Percentiles rank a stretch among this genome's conserved stretches.
These are phyloP conservation scores for Ormyrus pomaceus DNA, from an alignment of 2,888 invertebrate genomes.

Conservation along the genomic window DNA sequence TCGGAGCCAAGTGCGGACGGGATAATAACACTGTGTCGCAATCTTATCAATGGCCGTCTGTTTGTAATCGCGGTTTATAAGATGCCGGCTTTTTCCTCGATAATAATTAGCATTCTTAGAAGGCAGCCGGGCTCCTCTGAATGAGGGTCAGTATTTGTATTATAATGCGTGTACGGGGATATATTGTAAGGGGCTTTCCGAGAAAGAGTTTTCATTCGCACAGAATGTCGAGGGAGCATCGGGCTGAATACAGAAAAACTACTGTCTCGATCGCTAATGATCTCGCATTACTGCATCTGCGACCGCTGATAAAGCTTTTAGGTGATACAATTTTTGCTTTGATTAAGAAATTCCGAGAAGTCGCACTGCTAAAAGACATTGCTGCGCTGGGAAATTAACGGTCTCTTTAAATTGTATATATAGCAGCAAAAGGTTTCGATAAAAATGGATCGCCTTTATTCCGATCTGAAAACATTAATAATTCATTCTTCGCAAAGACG, in stretches of 20 bases:
- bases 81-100: slow-evolving; percentile 15
- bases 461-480: not conserved
- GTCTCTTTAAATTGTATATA: too few relatives aligned
- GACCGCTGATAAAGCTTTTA: slow-evolving; percentile 10
- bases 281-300: slow-evolving; percentile 16
- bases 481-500: too few relatives aligned
- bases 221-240: not conserved
- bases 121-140: not conserved
- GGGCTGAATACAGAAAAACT: not conserved
- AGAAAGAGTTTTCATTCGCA: slow-evolving; percentile 15
- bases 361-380: too few relatives aligned
- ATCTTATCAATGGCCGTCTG: slow-evolving; percentile 47
- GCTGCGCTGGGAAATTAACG: too few relatives aligned
- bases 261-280: slow-evolving; percentile 26
- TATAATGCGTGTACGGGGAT: not conserved
- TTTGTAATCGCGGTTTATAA: slow-evolving; percentile 43
- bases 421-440: too few relatives aligned
- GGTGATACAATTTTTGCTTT: slow-evolving; percentile 1
- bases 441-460: not conserved
- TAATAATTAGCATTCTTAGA: slow-evolving; percentile 43
- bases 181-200: not conserved
- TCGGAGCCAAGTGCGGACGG: not conserved
- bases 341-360: not conserved
- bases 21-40: slow-evolving; percentile 32
- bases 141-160: slow-evolving; percentile 10